These are phyloP conservation scores for Brevimyrus niger DNA, from an alignment of 2,113 vertebrate species.

Conservation along the genomic window DNA sequence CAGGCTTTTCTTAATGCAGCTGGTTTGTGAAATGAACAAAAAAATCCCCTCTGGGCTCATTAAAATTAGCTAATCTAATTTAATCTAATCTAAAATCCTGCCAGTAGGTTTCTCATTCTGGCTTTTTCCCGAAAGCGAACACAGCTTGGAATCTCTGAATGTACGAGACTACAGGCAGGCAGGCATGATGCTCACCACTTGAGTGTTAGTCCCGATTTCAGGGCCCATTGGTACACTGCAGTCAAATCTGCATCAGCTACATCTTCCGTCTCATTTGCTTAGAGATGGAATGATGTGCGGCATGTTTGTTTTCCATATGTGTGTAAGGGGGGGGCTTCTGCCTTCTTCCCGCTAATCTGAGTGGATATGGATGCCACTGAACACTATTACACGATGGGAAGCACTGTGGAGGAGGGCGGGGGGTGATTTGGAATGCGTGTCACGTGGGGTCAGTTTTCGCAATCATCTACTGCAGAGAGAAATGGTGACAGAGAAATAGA, in stretches of 20 bases:
- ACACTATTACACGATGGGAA: neutral
- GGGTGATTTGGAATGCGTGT: slow-evolving; percentile 53
- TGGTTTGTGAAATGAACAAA: neutral
- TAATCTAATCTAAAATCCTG: neutral
- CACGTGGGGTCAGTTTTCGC: slow-evolving; percentile 57
- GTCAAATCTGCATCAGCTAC: neutral
- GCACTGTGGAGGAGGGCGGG: neutral
- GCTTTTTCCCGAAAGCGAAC: neutral
- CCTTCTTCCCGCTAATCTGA: neutral
- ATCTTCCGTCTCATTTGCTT: neutral
- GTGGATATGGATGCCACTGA: neutral
- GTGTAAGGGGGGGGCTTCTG: neutral
- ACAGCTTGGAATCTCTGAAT: neutral
- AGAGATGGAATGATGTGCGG: neutral
- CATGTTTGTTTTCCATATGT: neutral
- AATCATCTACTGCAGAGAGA: slow-evolving; percentile 59
- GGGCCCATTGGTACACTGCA: neutral
- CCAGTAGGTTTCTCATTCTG: neutral
- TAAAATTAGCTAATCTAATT: neutral
- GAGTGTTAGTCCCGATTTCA: neutral
- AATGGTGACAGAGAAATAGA: slow-evolving; percentile 20
- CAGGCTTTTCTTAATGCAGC: neutral
- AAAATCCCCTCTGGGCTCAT: neutral
- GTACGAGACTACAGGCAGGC: neutral
- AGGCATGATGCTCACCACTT: neutral